phyloP scores from a whole-genome alignment of 92 coral and sea anemone genomes.

The Paramuricea clavata region DNA sequence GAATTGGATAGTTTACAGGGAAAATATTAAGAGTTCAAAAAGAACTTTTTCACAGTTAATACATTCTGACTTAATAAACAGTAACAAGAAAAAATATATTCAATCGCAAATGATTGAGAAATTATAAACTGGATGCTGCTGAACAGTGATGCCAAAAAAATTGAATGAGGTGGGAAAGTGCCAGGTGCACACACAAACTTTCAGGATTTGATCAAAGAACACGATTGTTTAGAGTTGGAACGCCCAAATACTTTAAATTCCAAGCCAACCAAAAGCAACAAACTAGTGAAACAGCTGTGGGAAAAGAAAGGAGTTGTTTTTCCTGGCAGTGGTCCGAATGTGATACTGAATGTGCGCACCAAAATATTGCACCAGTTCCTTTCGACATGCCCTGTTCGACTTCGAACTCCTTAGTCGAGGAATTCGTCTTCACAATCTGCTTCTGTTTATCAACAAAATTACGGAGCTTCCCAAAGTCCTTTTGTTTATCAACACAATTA shows the following conservation, averaged over 20 bases:
- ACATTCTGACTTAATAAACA: conserved; percentile 45
- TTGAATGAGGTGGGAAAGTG: conserved; percentile 43
- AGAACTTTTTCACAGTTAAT: conserved; percentile 57
- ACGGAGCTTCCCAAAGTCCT: neutral
- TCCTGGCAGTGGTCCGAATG: conserved; percentile 68
- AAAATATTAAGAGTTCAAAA: conserved; percentile 56
- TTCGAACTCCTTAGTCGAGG: neutral
- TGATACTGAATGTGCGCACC: neutral
- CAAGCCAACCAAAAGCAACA: conserved; percentile 32
- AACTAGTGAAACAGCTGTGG: conserved; percentile 62
- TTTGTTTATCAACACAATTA: neutral
- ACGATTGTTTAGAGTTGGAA: neutral
- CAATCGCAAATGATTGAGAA: conserved; percentile 50
- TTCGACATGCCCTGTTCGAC: neutral
- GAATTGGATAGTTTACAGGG: conserved; percentile 44
- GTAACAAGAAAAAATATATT: conserved; percentile 58
- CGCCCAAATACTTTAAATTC: neutral
- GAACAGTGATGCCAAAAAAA: conserved; percentile 59
- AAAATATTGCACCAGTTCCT: neutral
- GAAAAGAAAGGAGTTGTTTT: conserved; percentile 59
- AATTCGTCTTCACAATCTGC: neutral
- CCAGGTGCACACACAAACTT: conserved; percentile 41
- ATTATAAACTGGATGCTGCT: conserved; percentile 47
- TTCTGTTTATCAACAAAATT: conserved; percentile 2
- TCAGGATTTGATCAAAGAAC: conserved; percentile 46